Base-by-base conservation (phyloP, 2,113 vertebrate genomes). In the Ivindomyrus marchei region DNA sequence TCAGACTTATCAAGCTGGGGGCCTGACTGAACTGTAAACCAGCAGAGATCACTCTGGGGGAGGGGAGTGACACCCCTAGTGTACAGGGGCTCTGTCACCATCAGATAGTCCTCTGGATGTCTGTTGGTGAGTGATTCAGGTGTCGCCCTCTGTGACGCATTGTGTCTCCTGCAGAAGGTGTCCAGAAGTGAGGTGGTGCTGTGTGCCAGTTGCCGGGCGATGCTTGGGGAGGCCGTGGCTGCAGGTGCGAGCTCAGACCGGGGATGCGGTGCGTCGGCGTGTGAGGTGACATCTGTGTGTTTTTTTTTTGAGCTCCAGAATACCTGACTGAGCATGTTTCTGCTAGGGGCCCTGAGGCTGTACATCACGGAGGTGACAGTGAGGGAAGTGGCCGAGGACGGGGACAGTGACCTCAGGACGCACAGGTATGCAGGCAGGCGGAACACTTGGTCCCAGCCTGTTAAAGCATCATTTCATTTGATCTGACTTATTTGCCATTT, bases 321-420 rank as follows among this genome's bases (percentile, higher is more conserved):
- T 1, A 19, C 8, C 49, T 8, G 24, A 52, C 31, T 52, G 31
- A 56, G 27, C 31, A 6, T 87, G 45, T n/a, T n/a, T 13, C 24
- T 49, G 24, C 46, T n/a, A 99, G 98, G 94, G 89, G 96, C 95
- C 6, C 88, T 97, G 91, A 98, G 97, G 91, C 96, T 98, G 89
- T 99, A 98, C 93, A 90, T 97, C 93, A 99, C 98, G 0, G 97
- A 99, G 94, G 93, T 99, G 92, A 92, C 96, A 91, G 94, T 98
- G 94, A 96, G 92, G 52, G 93, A 93, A 0, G 93, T 91, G 83
- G 93, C 88, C 87, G 93, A 95, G 80, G 93, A 94, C 91, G 89
- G 74, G 49, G 84, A 90, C 15, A 77, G 89, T 89, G 96, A 97
- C 88, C 90, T 91, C 58, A 91, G 94, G 87, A 92, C 92, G 88